Base-by-base conservation (phyloP, 2,888 invertebrate species). In the Apocheima hispidaria region DNA sequence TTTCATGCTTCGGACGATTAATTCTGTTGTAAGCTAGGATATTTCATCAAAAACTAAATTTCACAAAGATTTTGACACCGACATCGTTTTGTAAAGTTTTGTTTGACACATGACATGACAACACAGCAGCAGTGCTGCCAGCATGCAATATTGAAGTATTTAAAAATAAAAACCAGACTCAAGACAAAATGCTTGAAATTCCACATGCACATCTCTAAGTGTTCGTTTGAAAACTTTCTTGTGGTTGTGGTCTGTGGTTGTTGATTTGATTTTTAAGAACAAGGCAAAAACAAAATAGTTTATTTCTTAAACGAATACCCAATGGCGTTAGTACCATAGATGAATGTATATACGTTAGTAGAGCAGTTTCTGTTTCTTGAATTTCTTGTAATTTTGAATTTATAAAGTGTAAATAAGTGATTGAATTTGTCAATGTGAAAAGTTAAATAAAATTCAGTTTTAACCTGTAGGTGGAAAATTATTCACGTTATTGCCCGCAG, bases 1-100 rank as follows among this genome's bases (percentile, higher is more conserved):
- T 69, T 72, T 70, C 74, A 76, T 73, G 79, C 71, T 75, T 72
- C 66, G 68, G 69, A 66, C 68, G 68, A 74, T 70, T 74, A 71
- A 63, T 71, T 67, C 54, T 60, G 65, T 67, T 66, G 62, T 73
- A 64, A 62, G 72, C 72, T 68, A 63, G 60, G 63, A 68, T 70
- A 48, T 75, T 75, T 73, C 62, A 64, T 48, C 53, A 68, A 64
- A 65, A 40, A 57, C 33, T 50, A 41, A 23, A 55, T 54, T 60
- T 54, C 35, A 44, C 16, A 44, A n/a, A 43, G 23, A 44, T 44
- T 44, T 44, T 44, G 43, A 44, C 43, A 44, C 14, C 43, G 5
- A 41, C 41, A 41, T 41, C 21, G n/a, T 41, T 21, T 21, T 41
- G 20, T 41, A 7, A 9, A 2, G 2, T 5, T 14, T 36, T 6